Percentiles rank a stretch among this genome's conserved stretches.
These are phyloP conservation scores for Epirrhoe tristata DNA, from an alignment of 2,888 invertebrate species.

Conservation along the genomic window DNA sequence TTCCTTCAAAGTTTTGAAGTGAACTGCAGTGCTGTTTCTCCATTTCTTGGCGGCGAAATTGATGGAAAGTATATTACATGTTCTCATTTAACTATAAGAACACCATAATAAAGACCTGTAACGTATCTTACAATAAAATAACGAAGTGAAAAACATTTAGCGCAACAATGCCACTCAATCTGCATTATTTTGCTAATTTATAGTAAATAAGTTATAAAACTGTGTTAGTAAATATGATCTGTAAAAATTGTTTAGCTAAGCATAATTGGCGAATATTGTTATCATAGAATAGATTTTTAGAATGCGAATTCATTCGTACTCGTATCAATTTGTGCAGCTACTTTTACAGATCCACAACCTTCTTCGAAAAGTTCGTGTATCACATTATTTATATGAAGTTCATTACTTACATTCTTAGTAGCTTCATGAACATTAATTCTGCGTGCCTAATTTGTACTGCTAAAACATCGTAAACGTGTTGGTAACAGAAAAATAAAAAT, in stretches of 20 bases:
- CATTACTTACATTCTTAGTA: conserved; percentile 65
- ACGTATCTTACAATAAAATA: conserved; percentile 78
- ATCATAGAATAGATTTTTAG: conserved; percentile 66
- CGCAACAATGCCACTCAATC: conserved; percentile 50
- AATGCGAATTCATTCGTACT: conserved; percentile 72
- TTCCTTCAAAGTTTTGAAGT: conserved; percentile 84
- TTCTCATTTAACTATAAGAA: conserved; percentile 71
- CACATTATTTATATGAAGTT: conserved; percentile 58
- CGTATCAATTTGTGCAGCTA: conserved; percentile 79
- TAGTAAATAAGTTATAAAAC: conserved; percentile 8
- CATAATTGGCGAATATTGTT: conserved; percentile 6
- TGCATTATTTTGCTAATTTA: not conserved
- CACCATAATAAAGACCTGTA: conserved; percentile 75
- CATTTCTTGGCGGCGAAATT: conserved; percentile 74
- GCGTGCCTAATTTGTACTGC: conserved; percentile 56
- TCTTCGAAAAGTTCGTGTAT: conserved; percentile 79
- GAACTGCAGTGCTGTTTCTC: conserved; percentile 80
- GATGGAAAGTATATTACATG: conserved; percentile 74
- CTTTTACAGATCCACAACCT: conserved; percentile 82
- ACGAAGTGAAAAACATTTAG: conserved; percentile 62
- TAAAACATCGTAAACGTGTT: conserved; percentile 63
- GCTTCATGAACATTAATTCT: conserved; percentile 54
- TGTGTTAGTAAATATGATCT: not conserved
- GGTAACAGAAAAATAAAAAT: conserved; percentile 78
- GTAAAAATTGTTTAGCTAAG: conserved; percentile 7